phyloP scores from a whole-genome alignment of 2,797 vertebrate genomes.

The Coranthus polyacanthus region DNA sequence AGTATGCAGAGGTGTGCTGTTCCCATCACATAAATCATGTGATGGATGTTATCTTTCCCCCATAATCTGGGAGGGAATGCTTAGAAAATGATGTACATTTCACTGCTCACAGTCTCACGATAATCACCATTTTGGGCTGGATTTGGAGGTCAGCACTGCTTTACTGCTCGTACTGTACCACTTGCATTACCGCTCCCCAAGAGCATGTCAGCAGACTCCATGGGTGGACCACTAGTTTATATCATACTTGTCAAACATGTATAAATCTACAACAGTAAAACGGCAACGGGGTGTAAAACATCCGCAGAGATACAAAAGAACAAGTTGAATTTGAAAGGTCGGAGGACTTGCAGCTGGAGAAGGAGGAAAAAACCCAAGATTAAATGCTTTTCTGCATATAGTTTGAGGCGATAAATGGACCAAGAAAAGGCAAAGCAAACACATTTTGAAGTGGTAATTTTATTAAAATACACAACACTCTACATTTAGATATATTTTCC shows the following conservation, averaged over 20 bases:
- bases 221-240: slow-evolving; percentile 82
- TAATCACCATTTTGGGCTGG: slow-evolving; percentile 42
- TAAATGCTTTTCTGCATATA: slow-evolving; percentile 21
- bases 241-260: slow-evolving; percentile 87
- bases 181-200: slow-evolving; percentile 43
- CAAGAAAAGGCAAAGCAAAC: slow-evolving; percentile 50
- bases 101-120: slow-evolving; percentile 41
- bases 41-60: slow-evolving; percentile 33
- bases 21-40: slow-evolving; percentile 31
- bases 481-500: slow-evolving; percentile 85
- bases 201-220: slow-evolving; percentile 71
- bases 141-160: slow-evolving; percentile 39
- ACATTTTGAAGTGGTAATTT: slow-evolving; percentile 79
- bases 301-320: slow-evolving; percentile 83
- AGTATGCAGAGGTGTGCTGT: slow-evolving; percentile 15
- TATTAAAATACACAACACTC: slow-evolving; percentile 79
- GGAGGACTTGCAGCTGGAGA: slow-evolving; percentile 80
- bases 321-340: slow-evolving; percentile 58
- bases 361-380: neutral
- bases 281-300: slow-evolving; percentile 87
- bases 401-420: slow-evolving; percentile 29
- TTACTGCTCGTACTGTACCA: slow-evolving; percentile 33
- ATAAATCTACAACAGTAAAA: slow-evolving; percentile 86
- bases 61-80: slow-evolving; percentile 49
- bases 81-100: slow-evolving; percentile 46